Conservation (phyloP, 2,888 invertebrate genomes). For the Aleiodes testaceus region DNA sequence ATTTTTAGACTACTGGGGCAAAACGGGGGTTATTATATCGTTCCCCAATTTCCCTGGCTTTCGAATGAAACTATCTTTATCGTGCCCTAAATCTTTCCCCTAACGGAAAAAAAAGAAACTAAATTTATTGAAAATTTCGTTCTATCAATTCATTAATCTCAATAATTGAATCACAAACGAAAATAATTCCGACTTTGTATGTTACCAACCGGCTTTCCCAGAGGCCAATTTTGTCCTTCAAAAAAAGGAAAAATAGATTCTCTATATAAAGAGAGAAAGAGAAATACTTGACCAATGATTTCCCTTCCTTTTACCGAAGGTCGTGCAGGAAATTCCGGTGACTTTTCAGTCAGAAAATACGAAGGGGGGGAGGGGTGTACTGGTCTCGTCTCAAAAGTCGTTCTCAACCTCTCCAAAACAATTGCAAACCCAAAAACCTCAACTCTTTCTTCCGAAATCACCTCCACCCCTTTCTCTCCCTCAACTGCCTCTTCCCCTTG, state of each 20-base stretch:
- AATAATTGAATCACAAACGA: background rate
- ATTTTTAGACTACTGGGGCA: too few relatives aligned
- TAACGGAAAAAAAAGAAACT: too few relatives aligned
- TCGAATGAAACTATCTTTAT: too few relatives aligned
- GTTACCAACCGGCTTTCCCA: constrained; percentile 8
- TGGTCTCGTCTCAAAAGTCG: constrained; percentile 9
- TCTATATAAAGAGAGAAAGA: background rate
- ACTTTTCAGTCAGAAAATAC: constrained; percentile 23
- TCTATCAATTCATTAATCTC: background rate
- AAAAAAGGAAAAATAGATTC: background rate
- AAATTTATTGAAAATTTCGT: background rate
- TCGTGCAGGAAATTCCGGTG: constrained; percentile 37
- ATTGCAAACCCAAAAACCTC: too few relatives aligned
- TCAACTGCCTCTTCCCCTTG: too few relatives aligned
- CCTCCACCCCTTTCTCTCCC: too few relatives aligned
- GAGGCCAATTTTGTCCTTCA: background rate
- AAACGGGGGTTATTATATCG: too few relatives aligned
- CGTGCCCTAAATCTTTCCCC: too few relatives aligned
- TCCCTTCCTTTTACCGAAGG: constrained; percentile 36
- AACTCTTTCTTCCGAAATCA: too few relatives aligned
- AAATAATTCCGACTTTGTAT: constrained; percentile 13
- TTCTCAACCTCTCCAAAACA: constrained; percentile 10
- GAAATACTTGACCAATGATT: constrained; percentile 2
- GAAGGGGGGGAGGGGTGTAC: background rate
- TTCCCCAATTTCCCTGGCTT: too few relatives aligned